These are phyloP conservation scores for Phania funesta DNA, from an alignment of 2,888 invertebrate species.

Conservation along the genomic window DNA sequence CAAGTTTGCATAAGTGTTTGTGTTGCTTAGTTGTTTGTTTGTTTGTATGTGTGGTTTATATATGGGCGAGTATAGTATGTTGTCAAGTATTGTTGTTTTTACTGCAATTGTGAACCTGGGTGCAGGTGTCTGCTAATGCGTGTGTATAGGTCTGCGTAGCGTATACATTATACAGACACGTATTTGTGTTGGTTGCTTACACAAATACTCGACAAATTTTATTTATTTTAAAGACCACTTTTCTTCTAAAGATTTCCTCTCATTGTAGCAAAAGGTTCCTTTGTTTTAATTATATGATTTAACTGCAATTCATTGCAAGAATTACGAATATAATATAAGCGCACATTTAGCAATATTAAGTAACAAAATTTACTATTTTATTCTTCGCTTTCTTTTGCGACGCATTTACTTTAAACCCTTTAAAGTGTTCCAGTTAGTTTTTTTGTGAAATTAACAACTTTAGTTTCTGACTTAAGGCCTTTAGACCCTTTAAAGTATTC, in stretches of 20 bases:
- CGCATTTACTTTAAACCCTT: slow-evolving; percentile 17
- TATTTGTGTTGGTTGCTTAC: slow-evolving; percentile 49
- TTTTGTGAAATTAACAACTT: background rate
- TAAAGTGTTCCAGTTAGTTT: background rate
- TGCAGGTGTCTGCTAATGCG: slow-evolving; percentile 7
- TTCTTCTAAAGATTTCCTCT: slow-evolving; percentile 52
- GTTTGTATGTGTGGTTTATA: slow-evolving; percentile 34
- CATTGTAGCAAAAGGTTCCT: slow-evolving; percentile 36
- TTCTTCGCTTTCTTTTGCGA: background rate
- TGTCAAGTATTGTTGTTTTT: slow-evolving; percentile 45
- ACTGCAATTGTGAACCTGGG: slow-evolving; percentile 11
- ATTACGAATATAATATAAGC: slow-evolving; percentile 23
- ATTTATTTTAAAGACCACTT: slow-evolving; percentile 54
- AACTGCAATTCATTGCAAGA: slow-evolving; percentile 42
- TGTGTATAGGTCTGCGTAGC: background rate
- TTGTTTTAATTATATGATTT: slow-evolving; percentile 58
- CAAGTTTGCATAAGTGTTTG: background rate
- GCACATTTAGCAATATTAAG: background rate
- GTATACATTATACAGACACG: background rate
- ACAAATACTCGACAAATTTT: slow-evolving; percentile 61
- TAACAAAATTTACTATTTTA: slow-evolving; percentile 10
- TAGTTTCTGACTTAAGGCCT: background rate
- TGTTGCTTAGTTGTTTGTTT: background rate
- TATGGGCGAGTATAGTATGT: slow-evolving; percentile 44
- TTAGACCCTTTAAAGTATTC: background rate